These are phyloP conservation scores for Carollia perspicillata DNA, from an alignment of 2,113 vertebrate genomes.

Conservation along the genomic window DNA sequence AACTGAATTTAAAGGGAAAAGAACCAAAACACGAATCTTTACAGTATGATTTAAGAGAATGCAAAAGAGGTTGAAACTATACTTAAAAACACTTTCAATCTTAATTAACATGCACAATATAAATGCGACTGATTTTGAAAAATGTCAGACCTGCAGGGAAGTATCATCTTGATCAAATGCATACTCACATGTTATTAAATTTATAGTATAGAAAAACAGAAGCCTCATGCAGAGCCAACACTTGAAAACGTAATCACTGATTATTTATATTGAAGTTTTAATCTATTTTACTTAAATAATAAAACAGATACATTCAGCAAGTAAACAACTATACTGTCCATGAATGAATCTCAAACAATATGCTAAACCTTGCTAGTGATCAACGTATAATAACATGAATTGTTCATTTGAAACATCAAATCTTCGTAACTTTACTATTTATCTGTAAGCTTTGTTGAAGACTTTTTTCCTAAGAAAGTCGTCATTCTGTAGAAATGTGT, in stretches of 20 bases:
- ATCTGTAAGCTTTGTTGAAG: background rate
- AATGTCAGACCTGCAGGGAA: background rate
- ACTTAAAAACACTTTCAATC: background rate
- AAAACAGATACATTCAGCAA: background rate
- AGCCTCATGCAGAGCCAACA: background rate
- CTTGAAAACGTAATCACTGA: background rate
- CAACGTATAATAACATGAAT: background rate
- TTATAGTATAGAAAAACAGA: slow-evolving; percentile 29
- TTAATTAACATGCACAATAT: background rate
- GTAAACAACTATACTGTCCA: background rate
- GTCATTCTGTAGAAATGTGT: background rate
- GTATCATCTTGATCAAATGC: background rate
- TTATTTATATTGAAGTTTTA: slow-evolving; percentile 26
- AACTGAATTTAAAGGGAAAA: slow-evolving; percentile 36
- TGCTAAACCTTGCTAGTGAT: background rate
- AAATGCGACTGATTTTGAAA: slow-evolving; percentile 24
- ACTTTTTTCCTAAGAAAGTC: background rate
- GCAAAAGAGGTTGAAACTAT: background rate
- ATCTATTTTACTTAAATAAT: slow-evolving; percentile 3
- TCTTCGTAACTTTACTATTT: background rate
- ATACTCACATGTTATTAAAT: slow-evolving; percentile 23
- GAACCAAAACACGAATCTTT: slow-evolving; percentile 27
- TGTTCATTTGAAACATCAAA: background rate
- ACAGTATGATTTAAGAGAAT: slow-evolving; percentile 28
- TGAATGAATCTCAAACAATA: background rate